Evolutionary conservation across 2,888 invertebrate species (phyloP).

Genomic region (Ernsta delagoae): DNA sequence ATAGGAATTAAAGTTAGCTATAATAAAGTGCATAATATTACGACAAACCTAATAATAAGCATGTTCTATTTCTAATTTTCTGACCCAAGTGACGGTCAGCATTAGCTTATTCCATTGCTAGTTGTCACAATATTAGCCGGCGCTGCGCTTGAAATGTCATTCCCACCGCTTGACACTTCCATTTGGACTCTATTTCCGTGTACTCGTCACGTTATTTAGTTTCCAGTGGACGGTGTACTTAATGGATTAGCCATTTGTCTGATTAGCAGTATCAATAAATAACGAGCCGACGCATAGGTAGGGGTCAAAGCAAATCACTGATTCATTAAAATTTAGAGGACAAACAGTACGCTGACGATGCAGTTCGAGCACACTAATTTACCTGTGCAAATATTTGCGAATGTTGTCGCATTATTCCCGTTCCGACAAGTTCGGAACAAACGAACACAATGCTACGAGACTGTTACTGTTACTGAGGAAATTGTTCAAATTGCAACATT

Average conservation of each 20-base stretch:
- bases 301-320: slow-evolving; percentile 71
- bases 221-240: slow-evolving; percentile 60
- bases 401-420: slow-evolving; percentile 23
- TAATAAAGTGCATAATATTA: no score
- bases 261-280: slow-evolving; percentile 82
- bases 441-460: slow-evolving; percentile 36
- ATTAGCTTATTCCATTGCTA: slow-evolving; percentile 2
- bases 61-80: background rate
- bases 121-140: slow-evolving; percentile 23
- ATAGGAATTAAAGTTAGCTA: no score
- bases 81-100: slow-evolving; percentile 12
- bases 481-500: slow-evolving; percentile 9
- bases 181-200: slow-evolving; percentile 60
- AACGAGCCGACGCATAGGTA: slow-evolving; percentile 59
- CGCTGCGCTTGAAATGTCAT: slow-evolving; percentile 29
- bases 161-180: slow-evolving; percentile 53
- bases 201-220: slow-evolving; percentile 56
- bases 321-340: slow-evolving; percentile 77
- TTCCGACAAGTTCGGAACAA: slow-evolving; percentile 24
- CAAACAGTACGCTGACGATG: slow-evolving; percentile 53
- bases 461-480: background rate
- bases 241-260: slow-evolving; percentile 83
- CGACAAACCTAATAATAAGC: background rate
- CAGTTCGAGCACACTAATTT: slow-evolving; percentile 70
- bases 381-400: slow-evolving; percentile 67